Evolutionary conservation across 2,113 vertebrate genomes (phyloP), one percentile per base, ranked within the genome.

Genomic region (Chelonoidis abingdonii): DNA sequence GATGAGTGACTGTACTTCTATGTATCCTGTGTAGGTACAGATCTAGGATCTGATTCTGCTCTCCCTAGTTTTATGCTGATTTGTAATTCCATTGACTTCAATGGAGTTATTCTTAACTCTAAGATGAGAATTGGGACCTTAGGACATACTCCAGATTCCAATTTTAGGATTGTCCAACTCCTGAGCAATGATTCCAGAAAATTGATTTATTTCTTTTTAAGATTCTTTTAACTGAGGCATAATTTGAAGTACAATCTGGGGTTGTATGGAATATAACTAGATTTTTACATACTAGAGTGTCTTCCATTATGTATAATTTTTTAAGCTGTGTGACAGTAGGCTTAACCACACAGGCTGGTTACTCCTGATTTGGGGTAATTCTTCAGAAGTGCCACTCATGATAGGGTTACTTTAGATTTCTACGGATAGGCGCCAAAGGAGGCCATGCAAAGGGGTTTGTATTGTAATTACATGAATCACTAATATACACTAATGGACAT

Each of bases 31-130:
- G 81, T 82, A 92, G 88, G 83, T 93, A 78, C 89, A 95, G 75
- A 91, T 91, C 79, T 89, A 89, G 83, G 93, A 69, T 94, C 89
- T 91, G 80, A 90, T 89, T 92, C 5, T 16, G 89, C 82, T 92
- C 59, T 93, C 93, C 76, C 69, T 95, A 95, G 35, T 91, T 95
- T 83, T 91, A 56, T 87, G 5, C 78, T 95, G 91, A 84, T 95
- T 93, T 96, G 88, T 95, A 97, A 96, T 96, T 65, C 91, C n/a
- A 75, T 95, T 92, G 94, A 79, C 82, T 95, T 78, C 38, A 78
- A 13, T 47, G 72, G 72, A 41, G n/a, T 47, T 47, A 47, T n/a
- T 72, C 14, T 96, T 88, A 94, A 90, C 92, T 97, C 95, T 81
- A 87, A 87, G 88, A 85, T 96, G 92, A 93, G 41, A 78, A 72